Base-by-base conservation (phyloP, 1,140 invertebrate species). In the Drosophila bipectinata region DNA sequence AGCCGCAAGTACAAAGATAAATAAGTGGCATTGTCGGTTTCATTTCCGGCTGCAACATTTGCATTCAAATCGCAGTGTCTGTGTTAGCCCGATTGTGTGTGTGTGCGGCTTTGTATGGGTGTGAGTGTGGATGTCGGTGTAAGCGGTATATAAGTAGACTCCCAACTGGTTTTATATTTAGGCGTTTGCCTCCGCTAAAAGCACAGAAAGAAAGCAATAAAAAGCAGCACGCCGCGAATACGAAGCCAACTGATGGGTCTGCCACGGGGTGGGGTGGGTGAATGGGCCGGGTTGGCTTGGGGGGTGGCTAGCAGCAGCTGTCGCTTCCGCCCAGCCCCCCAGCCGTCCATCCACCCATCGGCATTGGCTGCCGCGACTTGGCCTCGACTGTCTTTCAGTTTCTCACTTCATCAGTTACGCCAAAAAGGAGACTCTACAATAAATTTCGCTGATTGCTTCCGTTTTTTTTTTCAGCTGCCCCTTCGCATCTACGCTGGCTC, bases 391-490 rank as follows among this genome's bases (percentile, higher is more conserved):
- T 88, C 83, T 88, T 83, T 88, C 83, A 88, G 84, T 77, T 88
- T 88, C 83, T 89, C 83, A 88, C 83, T 88, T 88, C 83, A 88
- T 88, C 83, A 88, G 84, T 88, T 88, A 88, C 79, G 79, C 76
- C 83, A 79, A 88, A 88, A 83, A 87, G 84, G 76, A 88, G 83
- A 88, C 84, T 88, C 79, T 74, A 87, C 79, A 88, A 88, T 88
- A 88, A 88, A 88, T 88, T 88, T 88, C 83, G 83, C 83, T 88
- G 83, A 88, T 88, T 88, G 83, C 83, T 88, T 88, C 79, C 83
- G 83, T 47, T 45, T 44, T 26, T 18, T 18, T 44, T 32, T 57
- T 56, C 26, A 37, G 32, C 44, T 60, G 47, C 34, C 62, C 32
- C 69, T 56, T 41, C 60, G 59, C 62, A 54, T 75, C 64, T 84